Evolutionary conservation across 2,113 vertebrate species (phyloP).

Genomic region (Geococcyx californianus): DNA sequence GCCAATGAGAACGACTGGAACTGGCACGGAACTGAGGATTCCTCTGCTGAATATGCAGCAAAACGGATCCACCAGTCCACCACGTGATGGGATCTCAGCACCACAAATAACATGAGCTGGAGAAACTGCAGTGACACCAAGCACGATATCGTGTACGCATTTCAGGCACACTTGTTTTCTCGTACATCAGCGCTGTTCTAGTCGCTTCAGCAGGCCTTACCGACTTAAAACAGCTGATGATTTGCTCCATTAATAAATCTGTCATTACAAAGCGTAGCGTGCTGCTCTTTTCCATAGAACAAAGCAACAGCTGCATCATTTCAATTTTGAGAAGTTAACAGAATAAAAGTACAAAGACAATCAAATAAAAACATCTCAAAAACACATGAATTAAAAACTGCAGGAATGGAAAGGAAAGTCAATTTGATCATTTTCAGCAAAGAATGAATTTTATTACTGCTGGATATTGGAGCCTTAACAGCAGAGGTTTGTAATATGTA

Average conservation of each 20-base stretch:
- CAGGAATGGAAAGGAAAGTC: neutral
- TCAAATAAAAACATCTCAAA: neutral
- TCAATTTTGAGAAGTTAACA: constrained; percentile 1
- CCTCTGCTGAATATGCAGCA: neutral
- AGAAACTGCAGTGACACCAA: neutral
- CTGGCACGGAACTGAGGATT: neutral
- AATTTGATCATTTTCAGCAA: neutral
- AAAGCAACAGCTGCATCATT: constrained; percentile 22
- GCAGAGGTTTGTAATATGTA: neutral
- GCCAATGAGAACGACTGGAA: neutral
- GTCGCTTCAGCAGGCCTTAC: neutral
- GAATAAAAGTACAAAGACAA: neutral
- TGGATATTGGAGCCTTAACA: neutral
- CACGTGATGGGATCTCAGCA: neutral
- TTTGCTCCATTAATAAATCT: constrained; percentile 18
- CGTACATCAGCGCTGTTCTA: neutral
- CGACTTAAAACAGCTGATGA: neutral
- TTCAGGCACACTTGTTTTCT: neutral
- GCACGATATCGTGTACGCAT: neutral
- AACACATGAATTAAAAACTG: neutral
- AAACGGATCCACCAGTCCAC: neutral
- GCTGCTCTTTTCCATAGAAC: neutral
- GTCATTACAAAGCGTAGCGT: neutral
- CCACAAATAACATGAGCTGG: neutral
- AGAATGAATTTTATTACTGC: neutral